A percentile compares a stretch with the other conserved stretches of the same genome.
Conservation (phyloP, 2,113 vertebrate species). For the Thunnus thynnus region DNA sequence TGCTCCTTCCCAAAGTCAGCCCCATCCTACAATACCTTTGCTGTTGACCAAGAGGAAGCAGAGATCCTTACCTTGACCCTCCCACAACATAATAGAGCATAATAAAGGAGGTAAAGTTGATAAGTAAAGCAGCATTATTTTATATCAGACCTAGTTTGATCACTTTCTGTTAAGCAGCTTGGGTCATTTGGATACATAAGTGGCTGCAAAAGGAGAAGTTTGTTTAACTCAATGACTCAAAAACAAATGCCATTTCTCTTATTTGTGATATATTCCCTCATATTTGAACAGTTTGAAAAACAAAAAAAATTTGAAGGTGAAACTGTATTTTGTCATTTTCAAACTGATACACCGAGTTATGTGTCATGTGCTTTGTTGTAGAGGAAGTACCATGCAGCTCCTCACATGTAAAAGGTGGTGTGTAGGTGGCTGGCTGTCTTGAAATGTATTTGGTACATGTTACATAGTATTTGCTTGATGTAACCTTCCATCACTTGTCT, state of each 20-base stretch:
- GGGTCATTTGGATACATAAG: not conserved
- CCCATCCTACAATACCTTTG: not conserved
- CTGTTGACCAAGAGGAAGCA: not conserved
- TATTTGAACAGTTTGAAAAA: not conserved
- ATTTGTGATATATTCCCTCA: not conserved
- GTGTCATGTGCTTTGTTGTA: not conserved
- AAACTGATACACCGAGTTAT: not conserved
- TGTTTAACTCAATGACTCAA: no score
- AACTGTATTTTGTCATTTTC: not conserved
- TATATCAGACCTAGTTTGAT: no score
- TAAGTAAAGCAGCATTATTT: no score
- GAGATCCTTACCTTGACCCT: not conserved
- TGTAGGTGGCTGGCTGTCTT: not conserved
- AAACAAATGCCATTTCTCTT: not conserved
- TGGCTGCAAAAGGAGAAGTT: no score
- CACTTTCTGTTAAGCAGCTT: no score
- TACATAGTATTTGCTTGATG: constrained; percentile 40
- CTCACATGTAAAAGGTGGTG: constrained; percentile 20
- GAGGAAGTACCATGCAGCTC: not conserved
- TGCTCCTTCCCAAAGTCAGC: not conserved
- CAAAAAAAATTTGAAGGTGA: not conserved
- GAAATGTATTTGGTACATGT: constrained; percentile 32
- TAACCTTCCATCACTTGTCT: constrained; percentile 55
- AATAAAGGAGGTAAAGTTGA: no score
- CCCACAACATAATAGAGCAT: not conserved